These are phyloP conservation scores for Branchipolynoe longqiensis DNA, from an alignment of 2,888 invertebrate species.

Conservation along the genomic window DNA sequence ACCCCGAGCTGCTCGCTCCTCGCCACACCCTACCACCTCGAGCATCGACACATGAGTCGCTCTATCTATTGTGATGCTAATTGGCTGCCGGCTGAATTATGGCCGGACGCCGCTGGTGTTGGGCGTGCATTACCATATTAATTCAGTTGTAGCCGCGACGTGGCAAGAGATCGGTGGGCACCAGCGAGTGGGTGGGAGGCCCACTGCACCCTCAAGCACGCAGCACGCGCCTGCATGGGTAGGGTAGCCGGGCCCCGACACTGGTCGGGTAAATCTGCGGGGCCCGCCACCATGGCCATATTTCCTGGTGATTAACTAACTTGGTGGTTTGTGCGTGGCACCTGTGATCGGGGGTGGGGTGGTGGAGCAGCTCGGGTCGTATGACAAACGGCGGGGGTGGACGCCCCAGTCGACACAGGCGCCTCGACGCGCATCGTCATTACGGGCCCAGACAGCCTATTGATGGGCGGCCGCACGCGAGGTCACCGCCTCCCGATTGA, in stretches of 20 bases:
- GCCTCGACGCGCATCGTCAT: slow-evolving; percentile 14
- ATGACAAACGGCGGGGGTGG: not conserved
- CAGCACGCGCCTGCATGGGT: no score
- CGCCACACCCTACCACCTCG: not conserved
- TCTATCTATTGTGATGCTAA: slow-evolving; percentile 42
- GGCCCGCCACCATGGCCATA: slow-evolving; percentile 12
- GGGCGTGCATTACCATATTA: slow-evolving; percentile 38
- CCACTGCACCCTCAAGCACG: no score
- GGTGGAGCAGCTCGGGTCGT: not conserved
- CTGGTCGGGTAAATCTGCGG: slow-evolving; percentile 6
- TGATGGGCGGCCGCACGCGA: slow-evolving; percentile 41
- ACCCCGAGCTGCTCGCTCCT: not conserved
- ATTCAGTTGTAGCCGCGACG: slow-evolving; percentile 16
- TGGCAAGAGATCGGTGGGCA: slow-evolving; percentile 11
- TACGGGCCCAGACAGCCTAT: slow-evolving; percentile 12
- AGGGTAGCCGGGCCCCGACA: not conserved
- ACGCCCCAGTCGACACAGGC: not conserved
- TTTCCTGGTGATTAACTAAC: slow-evolving; percentile 44
- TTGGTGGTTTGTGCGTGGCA: not conserved
- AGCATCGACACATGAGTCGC: slow-evolving; percentile 13
- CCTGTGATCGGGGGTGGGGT: not conserved
- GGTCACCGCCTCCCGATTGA: slow-evolving; percentile 23
- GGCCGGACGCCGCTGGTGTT: slow-evolving; percentile 12
- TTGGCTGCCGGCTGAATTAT: not conserved
- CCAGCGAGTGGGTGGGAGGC: not conserved